phyloP scores from a whole-genome alignment of 2,888 invertebrate genomes.

The Drosophila peninsularis region DNA sequence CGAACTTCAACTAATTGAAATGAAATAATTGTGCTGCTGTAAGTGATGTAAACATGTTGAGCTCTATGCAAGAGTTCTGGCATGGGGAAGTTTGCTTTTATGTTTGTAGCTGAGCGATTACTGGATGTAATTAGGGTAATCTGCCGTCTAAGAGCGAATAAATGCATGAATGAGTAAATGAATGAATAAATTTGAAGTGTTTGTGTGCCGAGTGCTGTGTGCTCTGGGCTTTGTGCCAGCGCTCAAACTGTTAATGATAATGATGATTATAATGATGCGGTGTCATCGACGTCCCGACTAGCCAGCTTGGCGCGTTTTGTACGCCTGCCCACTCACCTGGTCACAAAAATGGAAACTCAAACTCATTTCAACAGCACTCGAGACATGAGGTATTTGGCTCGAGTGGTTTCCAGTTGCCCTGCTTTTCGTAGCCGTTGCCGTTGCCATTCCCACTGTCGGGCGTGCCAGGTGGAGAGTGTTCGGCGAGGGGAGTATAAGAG shows the following conservation, averaged over 20 bases:
- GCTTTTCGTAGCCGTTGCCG: constrained; percentile 43
- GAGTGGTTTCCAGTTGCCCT: constrained; percentile 53
- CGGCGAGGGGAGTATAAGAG: background rate
- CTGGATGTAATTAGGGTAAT: constrained; percentile 50
- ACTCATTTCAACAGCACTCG: constrained; percentile 80
- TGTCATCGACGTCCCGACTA: constrained; percentile 35
- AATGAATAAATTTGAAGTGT: constrained; percentile 30
- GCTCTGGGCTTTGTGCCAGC: constrained; percentile 12
- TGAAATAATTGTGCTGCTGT: constrained; percentile 23
- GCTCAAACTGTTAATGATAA: constrained; percentile 26
- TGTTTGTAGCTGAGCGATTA: constrained; percentile 30
- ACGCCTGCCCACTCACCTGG: constrained; percentile 34
- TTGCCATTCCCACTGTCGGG: constrained; percentile 45
- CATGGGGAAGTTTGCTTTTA: constrained; percentile 28
- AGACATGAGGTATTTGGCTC: constrained; percentile 76
- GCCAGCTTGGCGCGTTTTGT: constrained; percentile 29
- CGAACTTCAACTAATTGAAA: constrained; percentile 1
- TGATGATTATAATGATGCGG: constrained; percentile 44
- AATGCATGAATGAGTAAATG: constrained; percentile 21
- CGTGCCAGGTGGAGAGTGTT: background rate
- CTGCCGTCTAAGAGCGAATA: constrained; percentile 10
- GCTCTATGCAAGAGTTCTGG: constrained; percentile 17
- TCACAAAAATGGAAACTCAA: constrained; percentile 57
- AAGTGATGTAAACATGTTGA: constrained; percentile 10
- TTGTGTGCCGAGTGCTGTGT: constrained; percentile 15